Percentiles rank a stretch among this genome's conserved stretches.
These are phyloP conservation scores for Orycteropus afer DNA, from an alignment of 2,113 vertebrate genomes.

Conservation along the genomic window DNA sequence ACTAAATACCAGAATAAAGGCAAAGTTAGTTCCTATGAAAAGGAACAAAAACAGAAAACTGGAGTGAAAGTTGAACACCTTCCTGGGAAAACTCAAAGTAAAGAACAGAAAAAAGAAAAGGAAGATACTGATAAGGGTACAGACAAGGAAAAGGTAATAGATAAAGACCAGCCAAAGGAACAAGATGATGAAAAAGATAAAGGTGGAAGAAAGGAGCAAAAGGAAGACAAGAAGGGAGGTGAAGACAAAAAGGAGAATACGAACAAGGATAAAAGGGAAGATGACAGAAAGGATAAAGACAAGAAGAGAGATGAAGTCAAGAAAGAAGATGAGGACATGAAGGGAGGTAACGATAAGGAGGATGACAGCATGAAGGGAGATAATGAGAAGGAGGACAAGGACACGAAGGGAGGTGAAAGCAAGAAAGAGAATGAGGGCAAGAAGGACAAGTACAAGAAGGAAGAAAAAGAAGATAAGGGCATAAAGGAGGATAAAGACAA, in stretches of 20 bases:
- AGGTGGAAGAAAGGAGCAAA: neutral
- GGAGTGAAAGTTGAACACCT: neutral
- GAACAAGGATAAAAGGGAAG: neutral
- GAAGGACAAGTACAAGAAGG: neutral
- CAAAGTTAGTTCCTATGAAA: neutral
- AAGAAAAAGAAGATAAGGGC: neutral
- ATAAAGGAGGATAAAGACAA: neutral
- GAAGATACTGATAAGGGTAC: neutral
- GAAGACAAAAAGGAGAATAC: neutral
- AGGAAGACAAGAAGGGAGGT: neutral
- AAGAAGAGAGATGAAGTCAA: neutral
- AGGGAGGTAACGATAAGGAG: neutral
- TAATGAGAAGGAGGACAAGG: neutral
- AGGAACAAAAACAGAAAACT: neutral
- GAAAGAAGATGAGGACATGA: neutral
- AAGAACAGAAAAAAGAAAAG: neutral
- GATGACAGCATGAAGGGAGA: neutral
- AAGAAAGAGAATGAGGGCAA: neutral
- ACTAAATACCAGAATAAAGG: neutral
- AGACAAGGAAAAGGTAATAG: neutral
- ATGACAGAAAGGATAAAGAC: neutral
- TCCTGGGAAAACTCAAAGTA: neutral
- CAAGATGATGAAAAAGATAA: neutral
- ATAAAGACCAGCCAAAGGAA: neutral
- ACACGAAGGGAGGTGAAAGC: neutral